Conservation (phyloP, 2,113 vertebrate species). For the Zingel zingel region DNA sequence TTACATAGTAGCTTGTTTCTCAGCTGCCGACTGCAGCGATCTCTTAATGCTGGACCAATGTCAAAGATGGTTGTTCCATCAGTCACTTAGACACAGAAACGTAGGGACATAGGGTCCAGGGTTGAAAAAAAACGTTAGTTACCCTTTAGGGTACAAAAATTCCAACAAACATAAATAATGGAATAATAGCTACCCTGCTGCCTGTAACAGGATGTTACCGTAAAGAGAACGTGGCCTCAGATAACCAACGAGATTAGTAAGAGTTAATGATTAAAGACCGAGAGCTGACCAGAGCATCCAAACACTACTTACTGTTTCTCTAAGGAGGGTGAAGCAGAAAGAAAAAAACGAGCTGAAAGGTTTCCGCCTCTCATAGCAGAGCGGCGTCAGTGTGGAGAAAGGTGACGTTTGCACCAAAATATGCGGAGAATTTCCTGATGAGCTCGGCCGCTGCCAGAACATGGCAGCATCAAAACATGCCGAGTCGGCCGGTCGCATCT, state of each 20-base stretch:
- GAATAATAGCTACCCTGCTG: not conserved
- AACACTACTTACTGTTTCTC: not conserved
- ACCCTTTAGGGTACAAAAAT: too few species aligned
- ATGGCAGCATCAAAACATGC: slow-evolving; percentile 21
- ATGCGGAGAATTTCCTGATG: slow-evolving; percentile 56
- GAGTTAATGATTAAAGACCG: too few species aligned
- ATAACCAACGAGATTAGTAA: not conserved
- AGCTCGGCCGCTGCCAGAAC: not conserved
- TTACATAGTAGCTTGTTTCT: too few species aligned
- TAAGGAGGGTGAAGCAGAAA: not conserved
- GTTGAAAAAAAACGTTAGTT: too few species aligned
- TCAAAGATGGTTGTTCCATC: too few species aligned
- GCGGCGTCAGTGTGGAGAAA: not conserved
- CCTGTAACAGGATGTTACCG: not conserved
- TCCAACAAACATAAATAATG: not conserved
- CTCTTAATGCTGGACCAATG: too few species aligned
- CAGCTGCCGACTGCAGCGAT: too few species aligned
- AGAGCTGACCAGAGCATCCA: not conserved
- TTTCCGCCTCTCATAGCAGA: not conserved
- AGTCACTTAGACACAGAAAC: too few species aligned
- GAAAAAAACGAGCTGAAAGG: too few species aligned
- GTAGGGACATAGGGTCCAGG: too few species aligned
- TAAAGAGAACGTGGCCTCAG: not conserved
- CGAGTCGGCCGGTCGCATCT: not conserved
- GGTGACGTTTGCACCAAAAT: slow-evolving; percentile 16